Percentiles rank a stretch among this genome's conserved stretches.
These are phyloP conservation scores for Lepidurus arcticus DNA, from an alignment of 1,140 invertebrate genomes.

Conservation along the genomic window DNA sequence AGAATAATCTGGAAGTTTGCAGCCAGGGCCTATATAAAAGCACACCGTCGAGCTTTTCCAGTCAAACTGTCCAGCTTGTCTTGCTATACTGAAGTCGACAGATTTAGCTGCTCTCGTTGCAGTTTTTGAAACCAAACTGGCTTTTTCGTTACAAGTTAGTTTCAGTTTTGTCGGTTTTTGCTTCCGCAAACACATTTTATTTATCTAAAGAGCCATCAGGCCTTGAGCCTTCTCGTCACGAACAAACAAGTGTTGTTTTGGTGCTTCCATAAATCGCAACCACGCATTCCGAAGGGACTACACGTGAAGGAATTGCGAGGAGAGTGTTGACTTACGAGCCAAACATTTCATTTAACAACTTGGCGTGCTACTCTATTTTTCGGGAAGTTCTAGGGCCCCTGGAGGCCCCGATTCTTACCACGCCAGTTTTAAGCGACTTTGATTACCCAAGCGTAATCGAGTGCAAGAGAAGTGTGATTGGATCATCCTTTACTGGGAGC, in stretches of 20 bases:
- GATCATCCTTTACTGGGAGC: not conserved
- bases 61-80: not conserved
- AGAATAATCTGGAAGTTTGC: not conserved
- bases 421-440: not conserved
- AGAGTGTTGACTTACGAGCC: not conserved
- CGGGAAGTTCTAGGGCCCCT: not conserved
- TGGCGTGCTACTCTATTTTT: not conserved
- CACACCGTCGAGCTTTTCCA: not conserved
- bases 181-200: not conserved
- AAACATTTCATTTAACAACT: not conserved
- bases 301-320: not conserved
- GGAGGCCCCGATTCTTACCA: not conserved
- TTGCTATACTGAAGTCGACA: not conserved
- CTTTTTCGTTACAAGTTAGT: not conserved
- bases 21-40: not conserved
- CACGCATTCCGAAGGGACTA: conserved; percentile 20
- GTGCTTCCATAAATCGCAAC: not conserved
- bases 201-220: not conserved
- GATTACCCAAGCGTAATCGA: not conserved
- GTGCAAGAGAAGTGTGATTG: not conserved
- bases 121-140: not conserved
- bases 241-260: not conserved
- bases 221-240: not conserved
- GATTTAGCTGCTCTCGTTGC: not conserved
- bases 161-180: not conserved